Evolutionary conservation across 2,113 vertebrate species (phyloP).

Genomic region (Muscicapa adusta): DNA sequence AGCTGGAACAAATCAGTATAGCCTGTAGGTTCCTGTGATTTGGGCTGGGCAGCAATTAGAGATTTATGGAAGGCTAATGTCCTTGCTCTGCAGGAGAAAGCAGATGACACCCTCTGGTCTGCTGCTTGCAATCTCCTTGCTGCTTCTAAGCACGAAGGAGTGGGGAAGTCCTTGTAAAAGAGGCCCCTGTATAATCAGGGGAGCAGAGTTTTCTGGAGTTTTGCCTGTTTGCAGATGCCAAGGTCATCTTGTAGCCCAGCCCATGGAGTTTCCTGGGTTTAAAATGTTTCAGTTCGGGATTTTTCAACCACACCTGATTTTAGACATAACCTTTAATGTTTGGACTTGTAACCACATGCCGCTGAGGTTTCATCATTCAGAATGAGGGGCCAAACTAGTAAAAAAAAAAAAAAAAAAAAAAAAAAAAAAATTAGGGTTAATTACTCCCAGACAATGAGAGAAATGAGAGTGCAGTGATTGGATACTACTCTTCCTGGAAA

Average conservation of each 20-base stretch:
- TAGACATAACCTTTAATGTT: background rate
- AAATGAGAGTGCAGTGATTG: background rate
- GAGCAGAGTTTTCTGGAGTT: background rate
- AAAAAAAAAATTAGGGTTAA: background rate
- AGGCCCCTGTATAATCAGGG: background rate
- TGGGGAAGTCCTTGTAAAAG: background rate
- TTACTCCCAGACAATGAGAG: background rate
- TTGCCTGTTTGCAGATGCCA: background rate
- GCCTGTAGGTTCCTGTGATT: background rate
- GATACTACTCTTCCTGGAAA: background rate
- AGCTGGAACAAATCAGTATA: background rate
- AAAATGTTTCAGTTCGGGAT: background rate
- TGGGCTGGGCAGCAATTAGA: background rate
- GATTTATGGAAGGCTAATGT: background rate
- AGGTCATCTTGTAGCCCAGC: background rate
- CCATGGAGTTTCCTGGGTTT: background rate
- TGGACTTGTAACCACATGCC: background rate
- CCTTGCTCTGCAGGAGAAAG: background rate
- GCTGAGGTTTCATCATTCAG: background rate
- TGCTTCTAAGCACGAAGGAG: background rate
- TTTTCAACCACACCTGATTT: background rate
- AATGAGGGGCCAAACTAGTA: background rate
- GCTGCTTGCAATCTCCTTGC: background rate
- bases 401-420: background rate
- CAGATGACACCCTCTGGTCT: background rate